Evolutionary conservation across 2,888 invertebrate genomes (phyloP), one percentile per base, ranked within the genome.

Genomic region (Priocnemis perturbator): DNA sequence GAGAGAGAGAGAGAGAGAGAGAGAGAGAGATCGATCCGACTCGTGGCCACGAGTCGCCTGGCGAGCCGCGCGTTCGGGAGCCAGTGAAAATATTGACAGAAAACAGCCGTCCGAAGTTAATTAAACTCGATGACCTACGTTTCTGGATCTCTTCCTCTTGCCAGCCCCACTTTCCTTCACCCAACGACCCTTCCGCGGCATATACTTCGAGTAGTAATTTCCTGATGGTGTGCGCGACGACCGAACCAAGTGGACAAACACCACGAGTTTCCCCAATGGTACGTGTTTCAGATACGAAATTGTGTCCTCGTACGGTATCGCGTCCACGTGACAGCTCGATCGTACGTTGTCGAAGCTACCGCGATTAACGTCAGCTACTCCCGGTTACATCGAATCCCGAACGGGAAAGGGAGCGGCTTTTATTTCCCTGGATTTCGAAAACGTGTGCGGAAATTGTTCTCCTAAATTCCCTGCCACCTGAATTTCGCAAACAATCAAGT

Each of bases 41-140:
- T 4, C 59, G 59, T 44, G 21, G 19, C 53, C 53, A 26, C 30
- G 55, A 19, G 48, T 48, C 64, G 60, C 65, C n/a, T n/a, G 61
- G 50, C 50, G n/a, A 14, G 50, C 15, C 17, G 50, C 50, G 11
- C 37, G 67, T 69, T 67, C 67, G 73, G 76, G 50, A 72, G 78
- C 79, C 70, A 83, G 84, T 69, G 86, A 87, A 88, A 88, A 88
- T 88, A 87, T 87, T 87, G 87, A 87, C 86, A 84, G 83, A 86
- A 86, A 87, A 86, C 86, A 86, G 80, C 77, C 78, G 80, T 77
- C 75, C 81, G 77, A 83, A 87, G 87, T 88, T 88, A 88, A 88
- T 88, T 87, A 87, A 88, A 87, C 84, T 83, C 80, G 82, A 73
- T 80, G 82, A 82, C 82, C 80, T 80, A 71, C 79, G 83, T 82